Evolutionary conservation across 2,797 vertebrate genomes (phyloP).

Genomic region (Propithecus perrieri): DNA sequence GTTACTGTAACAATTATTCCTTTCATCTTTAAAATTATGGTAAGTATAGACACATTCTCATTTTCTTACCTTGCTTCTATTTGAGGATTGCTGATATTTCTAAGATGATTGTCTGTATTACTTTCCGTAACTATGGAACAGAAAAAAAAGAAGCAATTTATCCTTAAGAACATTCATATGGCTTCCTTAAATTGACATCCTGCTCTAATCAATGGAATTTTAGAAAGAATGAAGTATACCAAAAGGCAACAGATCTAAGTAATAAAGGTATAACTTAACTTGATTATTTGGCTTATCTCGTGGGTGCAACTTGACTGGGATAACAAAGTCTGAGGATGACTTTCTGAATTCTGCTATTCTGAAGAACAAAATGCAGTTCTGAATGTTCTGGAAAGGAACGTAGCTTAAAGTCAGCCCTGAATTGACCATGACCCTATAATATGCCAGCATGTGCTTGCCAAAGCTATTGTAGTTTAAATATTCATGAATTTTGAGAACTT

Average conservation of each 20-base stretch:
- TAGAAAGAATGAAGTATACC: background rate
- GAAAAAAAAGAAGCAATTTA: background rate
- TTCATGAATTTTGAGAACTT: background rate
- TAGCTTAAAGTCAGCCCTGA: background rate
- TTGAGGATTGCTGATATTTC: background rate
- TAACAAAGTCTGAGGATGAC: background rate
- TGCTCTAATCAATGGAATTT: background rate
- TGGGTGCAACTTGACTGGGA: background rate
- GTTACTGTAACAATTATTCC: background rate
- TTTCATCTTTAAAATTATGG: background rate
- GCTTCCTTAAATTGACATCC: background rate
- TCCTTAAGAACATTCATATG: background rate
- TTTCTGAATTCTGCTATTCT: background rate
- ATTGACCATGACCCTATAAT: background rate
- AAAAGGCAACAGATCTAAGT: background rate
- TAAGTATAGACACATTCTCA: background rate
- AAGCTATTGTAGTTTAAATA: background rate
- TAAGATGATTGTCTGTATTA: background rate
- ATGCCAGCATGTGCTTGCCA: background rate
- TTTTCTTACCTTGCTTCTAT: background rate
- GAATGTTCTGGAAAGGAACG: background rate
- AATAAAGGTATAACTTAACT: background rate
- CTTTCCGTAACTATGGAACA: background rate
- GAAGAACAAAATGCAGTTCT: background rate
- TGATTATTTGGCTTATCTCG: background rate